Base-by-base conservation (phyloP, 2,888 invertebrate species). In the Gymnoscelis rufifasciata region DNA sequence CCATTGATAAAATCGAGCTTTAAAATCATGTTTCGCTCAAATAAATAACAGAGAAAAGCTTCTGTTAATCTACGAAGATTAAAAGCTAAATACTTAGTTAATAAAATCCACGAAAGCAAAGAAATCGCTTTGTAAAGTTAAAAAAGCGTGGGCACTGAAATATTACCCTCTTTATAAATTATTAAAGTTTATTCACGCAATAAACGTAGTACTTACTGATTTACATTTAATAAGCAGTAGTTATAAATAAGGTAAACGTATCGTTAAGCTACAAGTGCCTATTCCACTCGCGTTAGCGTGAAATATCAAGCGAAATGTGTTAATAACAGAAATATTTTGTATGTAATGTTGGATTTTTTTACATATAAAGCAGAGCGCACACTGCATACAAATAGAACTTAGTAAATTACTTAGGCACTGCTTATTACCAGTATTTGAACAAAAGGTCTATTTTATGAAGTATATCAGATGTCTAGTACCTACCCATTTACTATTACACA, bases 111-210 rank as follows among this genome's bases (percentile, higher is more conserved):
- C 29, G 35, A 38, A 15, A 35, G 33, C 33, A 28, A 38, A 19
- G 38, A 3, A 43, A 28, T 27, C 48, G 43, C 43, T 43, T 48
- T 37, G 40, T 40, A 43, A 37, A 24, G 33, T 42, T n/a, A n/a
- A n/a, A n/a, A n/a, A 28, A 36, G 45, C 39, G 27, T 35, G 28
- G 33, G 38, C 44, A 36, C 33, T 43, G 15, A 23, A 43, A 12
- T 47, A 47, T 47, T 39, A 29, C 38, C 36, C 26, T n/a, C n/a
- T n/a, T n/a, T n/a, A n/a, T 29, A 41, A 47, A 38, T 23, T 38
- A 39, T n/a, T n/a, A 37, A 38, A 33, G 42, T 14, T 29, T 33
- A 42, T 29, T 48, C 48, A 48, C 48, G 38, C 48, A 26, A 47
- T 40, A 47, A 37, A 41, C 33, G 19, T 27, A 28, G n/a, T 41